Base-by-base conservation (phyloP, 2,888 invertebrate species). In the Dexiosoma caninum region DNA sequence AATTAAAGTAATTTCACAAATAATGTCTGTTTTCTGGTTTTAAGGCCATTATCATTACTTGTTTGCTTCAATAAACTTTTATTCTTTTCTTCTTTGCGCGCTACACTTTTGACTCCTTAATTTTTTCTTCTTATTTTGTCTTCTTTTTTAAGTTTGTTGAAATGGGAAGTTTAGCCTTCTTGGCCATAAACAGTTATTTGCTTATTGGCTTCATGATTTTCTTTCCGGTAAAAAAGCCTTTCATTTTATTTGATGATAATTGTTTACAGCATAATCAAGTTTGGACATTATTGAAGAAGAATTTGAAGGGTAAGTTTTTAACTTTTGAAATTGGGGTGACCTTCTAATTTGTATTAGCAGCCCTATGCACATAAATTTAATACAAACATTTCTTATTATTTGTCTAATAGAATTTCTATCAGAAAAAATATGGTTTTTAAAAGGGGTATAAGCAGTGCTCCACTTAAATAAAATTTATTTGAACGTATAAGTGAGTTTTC, bases 1-100 rank as follows among this genome's bases (percentile, higher is more conserved):
- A 69, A 62, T 77, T 59, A 72, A 81, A 77, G 72, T 66, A 46
- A 51, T 69, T 67, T 70, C 19, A 67, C 76, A 81, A 76, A 77
- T 81, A 81, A 81, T 81, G 67, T 42, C 49, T 49, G 69, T 57
- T 76, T 76, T 76, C 57, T 71, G 32, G 53, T 46, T 60, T 67
- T 27, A 35, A 21, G 40, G 16, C 80, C 53, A 71, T 80, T 80
- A 76, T 67, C 76, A 76, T 80, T 71, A 66, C 66, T 55, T 71
- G 80, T 80, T 76, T 71, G 67, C 75, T 67, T 66, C 55, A 60
- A 76, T 71, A 67, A 67, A 71, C 40, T 76, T 76, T 4, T 8
- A 60, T n/a, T 57, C 59, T n/a, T 64, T n/a, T 0, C n/a, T 40
- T 19, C 12, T 40, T 21, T 46, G 44, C 70, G 46, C 57, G 37